Evolutionary conservation across 1,140 invertebrate genomes (phyloP), one percentile per base, ranked within the genome.

Genomic region (Lamellibrachia luymesi): DNA sequence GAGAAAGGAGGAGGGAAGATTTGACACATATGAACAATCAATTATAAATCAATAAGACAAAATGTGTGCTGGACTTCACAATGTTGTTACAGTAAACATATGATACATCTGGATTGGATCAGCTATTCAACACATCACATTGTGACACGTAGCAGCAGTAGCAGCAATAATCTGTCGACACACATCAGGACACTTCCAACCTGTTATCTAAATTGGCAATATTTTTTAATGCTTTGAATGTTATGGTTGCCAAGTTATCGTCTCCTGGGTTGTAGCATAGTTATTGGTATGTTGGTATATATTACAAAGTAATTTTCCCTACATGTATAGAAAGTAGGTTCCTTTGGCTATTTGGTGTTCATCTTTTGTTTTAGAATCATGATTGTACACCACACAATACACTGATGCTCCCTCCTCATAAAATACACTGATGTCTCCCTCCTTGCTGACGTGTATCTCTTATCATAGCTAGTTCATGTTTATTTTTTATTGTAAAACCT

Each of bases 1-100:
- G 92, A n/a, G 27, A 91, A 91, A 92, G 38, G 93, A 4, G 25
- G 94, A 90, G 51, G 94, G 91, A 90, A 38, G 5, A 6, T 22
- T 6, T 22, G 13, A 80, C 7, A 10, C 64, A 17, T 22, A 13
- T 56, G 52, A 56, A 17, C 64, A 22, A 80, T 80, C 5, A 80
- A 17, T 80, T 10, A 22, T 80, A 80, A 22, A 80, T 80, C 64
- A 17, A 80, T 80, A 80, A 80, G 8, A 80, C 13, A 10, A 80
- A 22, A 80, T 8, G 64, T 80, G 64, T 80, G 64, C 64, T 80
- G 4, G 64, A 10, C 2, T 80, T 10, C 25, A 13, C 52, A 7
- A 80, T 22, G 25, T 80, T 22, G 64, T 80, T 10, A 4, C 64
- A 22, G 64, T 80, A 80, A 80, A 80, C 64, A 80, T 8, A 80